A percentile compares a stretch with the other conserved stretches of the same genome.
Evolutionary conservation across 2,888 invertebrate genomes (phyloP).

Genomic region (Darwinula stevensoni): DNA sequence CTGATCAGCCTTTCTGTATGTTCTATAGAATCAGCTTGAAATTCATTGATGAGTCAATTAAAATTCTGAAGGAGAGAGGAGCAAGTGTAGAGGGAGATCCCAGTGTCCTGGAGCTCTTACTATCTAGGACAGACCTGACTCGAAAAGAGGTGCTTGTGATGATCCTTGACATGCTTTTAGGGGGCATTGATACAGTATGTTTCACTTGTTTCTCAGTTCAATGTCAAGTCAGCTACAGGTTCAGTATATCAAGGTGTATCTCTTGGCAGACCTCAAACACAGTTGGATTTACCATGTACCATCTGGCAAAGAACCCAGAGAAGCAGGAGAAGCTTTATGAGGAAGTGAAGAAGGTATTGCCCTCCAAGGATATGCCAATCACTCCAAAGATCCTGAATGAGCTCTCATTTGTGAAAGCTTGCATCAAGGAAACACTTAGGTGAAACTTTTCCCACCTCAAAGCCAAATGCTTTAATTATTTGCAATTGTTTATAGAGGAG

Average conservation of each 20-base stretch:
- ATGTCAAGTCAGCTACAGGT: no score
- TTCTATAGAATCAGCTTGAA: background rate
- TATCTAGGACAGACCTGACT: slow-evolving; percentile 37
- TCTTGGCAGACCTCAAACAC: slow-evolving; percentile 41
- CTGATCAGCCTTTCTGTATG: no score
- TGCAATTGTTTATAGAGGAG: no score
- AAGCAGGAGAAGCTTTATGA: slow-evolving; percentile 32
- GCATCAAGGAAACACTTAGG: background rate
- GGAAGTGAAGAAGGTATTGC: slow-evolving; percentile 22
- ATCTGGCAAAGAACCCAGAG: slow-evolving; percentile 33
- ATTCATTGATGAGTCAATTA: slow-evolving; percentile 9
- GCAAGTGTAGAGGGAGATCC: slow-evolving; percentile 22
- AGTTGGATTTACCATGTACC: slow-evolving; percentile 39
- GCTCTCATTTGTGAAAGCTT: background rate
- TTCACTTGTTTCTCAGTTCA: no score
- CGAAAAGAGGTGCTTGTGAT: slow-evolving; percentile 51
- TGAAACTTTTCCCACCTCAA: no score
- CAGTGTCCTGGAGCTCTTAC: slow-evolving; percentile 44
- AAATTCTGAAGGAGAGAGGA: slow-evolving; percentile 12
- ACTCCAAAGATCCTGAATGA: background rate
- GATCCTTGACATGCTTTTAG: slow-evolving; percentile 53
- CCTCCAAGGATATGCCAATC: slow-evolving; percentile 20
- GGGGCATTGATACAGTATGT: slow-evolving; percentile 54
- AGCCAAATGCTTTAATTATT: no score
- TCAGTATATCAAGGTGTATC: no score